Conservation (phyloP, 2,888 invertebrate species). For the Tupiocoris notatus region DNA sequence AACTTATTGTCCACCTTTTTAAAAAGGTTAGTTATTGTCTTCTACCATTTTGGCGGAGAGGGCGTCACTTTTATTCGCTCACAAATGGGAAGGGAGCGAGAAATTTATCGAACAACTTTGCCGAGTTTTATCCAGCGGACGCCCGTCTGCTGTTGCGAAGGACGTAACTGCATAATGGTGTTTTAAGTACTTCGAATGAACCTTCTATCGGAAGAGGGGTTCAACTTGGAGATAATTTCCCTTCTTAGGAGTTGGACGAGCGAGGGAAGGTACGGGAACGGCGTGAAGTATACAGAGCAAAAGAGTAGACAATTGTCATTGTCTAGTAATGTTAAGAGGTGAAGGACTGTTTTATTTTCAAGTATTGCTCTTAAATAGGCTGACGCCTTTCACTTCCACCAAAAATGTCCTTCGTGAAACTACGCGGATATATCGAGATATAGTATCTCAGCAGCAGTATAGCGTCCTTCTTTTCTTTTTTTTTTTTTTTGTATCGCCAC, state of each 20-base stretch:
- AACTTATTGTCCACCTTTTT: background rate
- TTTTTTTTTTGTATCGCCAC: too few relatives aligned
- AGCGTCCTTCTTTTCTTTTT: too few relatives aligned
- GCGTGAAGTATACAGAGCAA: too few relatives aligned
- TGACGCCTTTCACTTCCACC: too few relatives aligned
- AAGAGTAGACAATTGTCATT: too few relatives aligned
- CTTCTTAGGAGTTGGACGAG: background rate
- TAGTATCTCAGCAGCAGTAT: too few relatives aligned
- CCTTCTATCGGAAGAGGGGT: background rate
- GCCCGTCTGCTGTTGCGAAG: background rate
- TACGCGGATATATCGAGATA: too few relatives aligned
- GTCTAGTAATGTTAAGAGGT: too few relatives aligned
- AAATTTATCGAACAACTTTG: background rate
- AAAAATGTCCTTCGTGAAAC: too few relatives aligned
- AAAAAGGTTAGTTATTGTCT: background rate
- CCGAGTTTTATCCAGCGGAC: background rate
- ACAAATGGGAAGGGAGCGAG: background rate
- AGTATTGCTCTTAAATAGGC: too few relatives aligned
- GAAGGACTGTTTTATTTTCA: too few relatives aligned
- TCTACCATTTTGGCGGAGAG: background rate
- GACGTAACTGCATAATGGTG: constrained; percentile 30
- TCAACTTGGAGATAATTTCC: background rate
- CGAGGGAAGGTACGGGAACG: too few relatives aligned
- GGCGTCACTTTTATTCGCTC: background rate
- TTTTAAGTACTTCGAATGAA: constrained; percentile 36